These are phyloP conservation scores for Boloria euphrosyne DNA, from an alignment of 2,888 invertebrate species.

Conservation along the genomic window DNA sequence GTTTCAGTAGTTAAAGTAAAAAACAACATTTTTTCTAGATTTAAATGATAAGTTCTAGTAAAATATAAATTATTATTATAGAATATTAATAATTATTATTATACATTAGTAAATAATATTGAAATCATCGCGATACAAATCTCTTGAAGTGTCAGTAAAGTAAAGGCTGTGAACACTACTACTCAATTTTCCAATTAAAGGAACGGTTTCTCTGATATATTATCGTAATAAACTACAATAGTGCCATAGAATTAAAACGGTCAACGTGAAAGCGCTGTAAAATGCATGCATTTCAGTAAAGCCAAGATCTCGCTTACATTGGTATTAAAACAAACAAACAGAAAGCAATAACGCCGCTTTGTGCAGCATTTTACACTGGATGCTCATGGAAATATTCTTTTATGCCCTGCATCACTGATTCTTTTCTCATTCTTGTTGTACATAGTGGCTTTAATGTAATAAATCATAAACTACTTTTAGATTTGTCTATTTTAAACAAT, in stretches of 20 bases:
- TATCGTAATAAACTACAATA: slow-evolving; percentile 10
- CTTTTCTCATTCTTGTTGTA: slow-evolving; percentile 28
- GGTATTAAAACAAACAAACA: slow-evolving; percentile 51
- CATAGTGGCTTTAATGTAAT: slow-evolving; percentile 4
- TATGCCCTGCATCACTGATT: slow-evolving; percentile 38
- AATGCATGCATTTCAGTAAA: slow-evolving; percentile 40
- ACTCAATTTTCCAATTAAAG: too few species aligned
- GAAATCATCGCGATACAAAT: too few species aligned
- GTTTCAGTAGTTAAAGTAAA: background rate
- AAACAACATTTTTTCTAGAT: background rate
- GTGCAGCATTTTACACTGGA: slow-evolving; percentile 40
- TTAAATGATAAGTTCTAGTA: too few species aligned
- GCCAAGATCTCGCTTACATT: slow-evolving; percentile 43
- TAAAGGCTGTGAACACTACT: too few species aligned
- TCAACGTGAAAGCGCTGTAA: slow-evolving; percentile 30
- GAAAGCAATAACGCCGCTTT: slow-evolving; percentile 49
- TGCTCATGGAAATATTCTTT: slow-evolving; percentile 40
- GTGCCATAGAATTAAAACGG: slow-evolving; percentile 22
- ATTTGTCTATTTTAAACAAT: too few species aligned
- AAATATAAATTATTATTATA: too few species aligned
- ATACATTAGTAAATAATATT: too few species aligned
- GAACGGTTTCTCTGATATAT: background rate
- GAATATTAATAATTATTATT: too few species aligned
- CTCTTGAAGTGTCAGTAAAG: too few species aligned
- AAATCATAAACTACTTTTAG: background rate